These are phyloP conservation scores for Drosophila dives DNA, from an alignment of 2,888 invertebrate species.

Conservation along the genomic window DNA sequence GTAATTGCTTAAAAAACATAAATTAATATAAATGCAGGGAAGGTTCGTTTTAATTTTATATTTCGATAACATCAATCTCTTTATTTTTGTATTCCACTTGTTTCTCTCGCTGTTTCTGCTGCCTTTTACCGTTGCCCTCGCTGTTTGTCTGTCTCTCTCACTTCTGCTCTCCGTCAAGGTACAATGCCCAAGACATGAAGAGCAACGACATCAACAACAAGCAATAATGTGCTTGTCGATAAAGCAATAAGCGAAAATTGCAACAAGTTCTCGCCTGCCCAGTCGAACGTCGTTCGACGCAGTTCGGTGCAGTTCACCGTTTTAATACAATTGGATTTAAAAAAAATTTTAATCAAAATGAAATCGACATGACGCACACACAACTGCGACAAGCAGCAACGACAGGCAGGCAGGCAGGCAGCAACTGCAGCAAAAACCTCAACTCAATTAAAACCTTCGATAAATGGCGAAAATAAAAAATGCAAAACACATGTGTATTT, in stretches of 20 bases:
- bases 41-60: constrained; percentile 41
- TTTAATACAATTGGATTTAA: constrained; percentile 68
- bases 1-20: constrained; percentile 33
- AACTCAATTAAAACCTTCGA: constrained; percentile 72
- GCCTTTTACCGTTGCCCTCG: background rate
- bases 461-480: constrained; percentile 44
- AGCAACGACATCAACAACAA: constrained; percentile 17
- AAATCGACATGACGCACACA: constrained; percentile 50
- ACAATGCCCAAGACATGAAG: constrained; percentile 37
- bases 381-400: constrained; percentile 31
- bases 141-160: background rate
- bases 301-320: constrained; percentile 30
- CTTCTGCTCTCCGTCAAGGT: constrained; percentile 30
- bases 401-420: constrained; percentile 19
- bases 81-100: constrained; percentile 7
- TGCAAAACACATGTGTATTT: constrained; percentile 17
- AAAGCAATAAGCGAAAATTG: constrained; percentile 75
- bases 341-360: constrained; percentile 67
- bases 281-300: constrained; percentile 6
- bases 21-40: constrained; percentile 50
- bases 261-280: constrained; percentile 66
- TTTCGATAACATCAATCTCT: constrained; percentile 55
- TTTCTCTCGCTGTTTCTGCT: background rate
- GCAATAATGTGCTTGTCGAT: constrained; percentile 50
- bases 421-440: constrained; percentile 41